These are phyloP conservation scores for Limnothrissa miodon DNA, from an alignment of 2,113 vertebrate genomes.

Conservation along the genomic window DNA sequence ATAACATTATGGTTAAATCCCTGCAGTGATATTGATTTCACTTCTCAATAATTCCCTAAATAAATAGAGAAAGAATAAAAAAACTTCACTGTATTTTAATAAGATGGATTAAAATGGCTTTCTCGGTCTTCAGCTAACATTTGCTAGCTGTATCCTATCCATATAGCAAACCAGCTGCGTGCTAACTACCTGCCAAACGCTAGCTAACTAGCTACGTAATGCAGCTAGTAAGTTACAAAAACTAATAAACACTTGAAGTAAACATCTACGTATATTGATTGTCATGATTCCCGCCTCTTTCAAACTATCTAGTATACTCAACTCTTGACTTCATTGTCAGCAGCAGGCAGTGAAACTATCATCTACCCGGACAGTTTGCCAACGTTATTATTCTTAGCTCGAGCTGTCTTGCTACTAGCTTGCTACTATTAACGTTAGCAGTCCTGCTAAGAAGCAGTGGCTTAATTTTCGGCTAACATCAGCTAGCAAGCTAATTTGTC, in stretches of 20 bases:
- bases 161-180: conserved; percentile 9
- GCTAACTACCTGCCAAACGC: background rate
- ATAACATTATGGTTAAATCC: background rate
- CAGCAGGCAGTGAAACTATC: background rate
- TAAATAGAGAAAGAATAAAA: background rate
- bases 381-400: background rate
- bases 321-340: background rate
- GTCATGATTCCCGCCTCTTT: background rate
- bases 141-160: background rate
- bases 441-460: conserved; percentile 34
- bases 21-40: background rate
- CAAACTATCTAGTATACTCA: background rate
- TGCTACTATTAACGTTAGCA: conserved; percentile 32
- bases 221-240: background rate
- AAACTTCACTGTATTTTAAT: background rate
- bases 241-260: background rate
- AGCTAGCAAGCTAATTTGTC: conserved; percentile 41
- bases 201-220: background rate
- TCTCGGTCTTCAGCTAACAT: conserved; percentile 6
- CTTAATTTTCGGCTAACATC: conserved; percentile 42
- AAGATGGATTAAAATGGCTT: conserved; percentile 13
- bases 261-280: background rate
- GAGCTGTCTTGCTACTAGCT: background rate
- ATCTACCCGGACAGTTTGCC: background rate
- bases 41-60: background rate